phyloP scores from a whole-genome alignment of 2,888 invertebrate species.

The Dynastes hyllus region DNA sequence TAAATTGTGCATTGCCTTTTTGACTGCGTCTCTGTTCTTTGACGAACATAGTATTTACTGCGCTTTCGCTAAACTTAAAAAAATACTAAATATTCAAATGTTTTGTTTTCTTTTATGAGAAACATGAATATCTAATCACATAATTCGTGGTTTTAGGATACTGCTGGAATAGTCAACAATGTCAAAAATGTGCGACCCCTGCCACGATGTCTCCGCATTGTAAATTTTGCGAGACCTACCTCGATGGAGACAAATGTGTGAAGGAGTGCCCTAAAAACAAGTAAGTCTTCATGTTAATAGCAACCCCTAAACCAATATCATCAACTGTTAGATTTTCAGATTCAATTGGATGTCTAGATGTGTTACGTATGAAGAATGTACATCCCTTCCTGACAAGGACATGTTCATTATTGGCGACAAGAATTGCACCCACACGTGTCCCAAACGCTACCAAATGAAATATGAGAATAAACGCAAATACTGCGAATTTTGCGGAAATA shows the following conservation, averaged over 20 bases:
- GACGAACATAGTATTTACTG: too few relatives aligned
- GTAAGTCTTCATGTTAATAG: slow-evolving; percentile 71
- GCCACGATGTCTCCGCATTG: slow-evolving; percentile 63
- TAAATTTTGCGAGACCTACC: slow-evolving; percentile 74
- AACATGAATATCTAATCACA: too few relatives aligned
- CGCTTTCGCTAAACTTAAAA: too few relatives aligned
- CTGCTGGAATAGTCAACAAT: slow-evolving; percentile 72
- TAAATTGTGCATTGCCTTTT: too few relatives aligned
- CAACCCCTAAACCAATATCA: slow-evolving; percentile 34
- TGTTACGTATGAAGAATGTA: slow-evolving; percentile 81
- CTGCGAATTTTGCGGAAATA: slow-evolving; percentile 64
- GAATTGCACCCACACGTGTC: slow-evolving; percentile 80
- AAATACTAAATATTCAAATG: too few relatives aligned
- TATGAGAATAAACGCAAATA: slow-evolving; percentile 60
- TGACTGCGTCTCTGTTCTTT: too few relatives aligned
- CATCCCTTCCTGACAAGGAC: slow-evolving; percentile 60
- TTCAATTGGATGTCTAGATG: slow-evolving; percentile 72
- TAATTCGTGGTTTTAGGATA: slow-evolving; percentile 61
- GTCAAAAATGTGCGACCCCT: slow-evolving; percentile 73
- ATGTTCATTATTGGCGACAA: slow-evolving; percentile 71
- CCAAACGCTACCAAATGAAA: slow-evolving; percentile 72
- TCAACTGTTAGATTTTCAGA: slow-evolving; percentile 59
- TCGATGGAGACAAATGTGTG: slow-evolving; percentile 69
- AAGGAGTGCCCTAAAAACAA: slow-evolving; percentile 77
- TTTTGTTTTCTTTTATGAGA: too few relatives aligned